Base-by-base conservation (phyloP, 2,113 vertebrate species). In the Rana temporaria region DNA sequence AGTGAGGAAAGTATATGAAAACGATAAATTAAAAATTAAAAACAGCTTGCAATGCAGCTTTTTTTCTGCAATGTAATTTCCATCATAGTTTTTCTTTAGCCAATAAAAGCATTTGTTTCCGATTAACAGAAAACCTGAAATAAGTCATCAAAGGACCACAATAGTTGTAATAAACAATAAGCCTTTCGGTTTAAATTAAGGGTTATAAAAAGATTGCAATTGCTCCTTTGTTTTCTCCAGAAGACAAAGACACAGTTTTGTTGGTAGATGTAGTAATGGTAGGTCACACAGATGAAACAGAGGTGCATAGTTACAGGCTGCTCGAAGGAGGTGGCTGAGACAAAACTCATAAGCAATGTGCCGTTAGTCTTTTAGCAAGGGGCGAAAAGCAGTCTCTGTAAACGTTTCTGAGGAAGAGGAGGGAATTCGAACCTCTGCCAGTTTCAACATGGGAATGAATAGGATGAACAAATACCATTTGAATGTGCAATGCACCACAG, bases 281-380 rank as follows among this genome's bases (percentile, higher is more conserved):
- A 75, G 38, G 32, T 34, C 56, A 62, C 32, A 38, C 12, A 22
- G 55, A 17, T 18, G 52, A 56, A 26, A n/a, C 26, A 59, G n/a
- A 18, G 26, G 30, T 75, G 72, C 55, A 75, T 22, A 59, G 52
- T 74, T 59, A 16, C 32, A 62, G 56, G 6, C 72, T 42, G n/a
- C 72, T 38, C 14, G 32, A n/a, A 60, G 20, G 20, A n/a, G 72
- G 19, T 17, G 6, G 60, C 14, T 15, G 14, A 56, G 52, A 57
- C 26, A 73, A 2, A 20, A 59, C 19, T 56, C 4, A 59, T 20
- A 59, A 32, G 7, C 15, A 32, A 75, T 56, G 56, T 32, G 62
- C 14, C n/a, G 19, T 75, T n/a, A 42, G 9, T 63, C 26, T 20
- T 55, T 16, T 34, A 56, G 72, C 18, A 17, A 17, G 17, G n/a